Base-by-base conservation (phyloP, 2,888 invertebrate genomes). In the Eupithecia inturbata region DNA sequence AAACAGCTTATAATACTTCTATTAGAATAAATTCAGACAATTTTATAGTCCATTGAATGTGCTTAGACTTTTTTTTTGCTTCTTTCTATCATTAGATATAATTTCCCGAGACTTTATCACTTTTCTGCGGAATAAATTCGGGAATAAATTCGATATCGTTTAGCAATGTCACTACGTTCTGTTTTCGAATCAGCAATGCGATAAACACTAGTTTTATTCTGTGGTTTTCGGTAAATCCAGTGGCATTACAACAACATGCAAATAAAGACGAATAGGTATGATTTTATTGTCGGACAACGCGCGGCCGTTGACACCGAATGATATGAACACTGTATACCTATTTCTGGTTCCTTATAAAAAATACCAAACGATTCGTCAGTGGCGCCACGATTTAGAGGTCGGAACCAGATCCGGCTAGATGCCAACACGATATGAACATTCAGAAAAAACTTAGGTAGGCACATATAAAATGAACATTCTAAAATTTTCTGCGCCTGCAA, bases 321-420 rank as follows among this genome's bases (percentile, higher is more conserved):
- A 60, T 36, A 53, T 71, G 41, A 49, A 53, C 39, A 72, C 80
- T 81, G 80, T 57, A 36, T 57, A n/a, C n/a, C n/a, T n/a, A 53
- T 75, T 71, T 68, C 70, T 79, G 81, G 80, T 82, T 80, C 79
- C 78, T 80, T 82, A 78, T 80, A 83, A 82, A 84, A 84, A 82
- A 82, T 84, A 83, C 81, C 80, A 77, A 79, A 80, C 80, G 83
- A 85, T 88, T 84, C 84, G 87, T 88, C 86, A 86, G 83, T 86
- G 89, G 91, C 91, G 91, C 91, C 91, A 90, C 85, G 83, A 82
- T 87, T 88, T 84, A 81, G 82, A 82, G 80, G 80, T 78, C 82
- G 78, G 78, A 82, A 75, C 80, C 79, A 85, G 85, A 89, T 89
- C 87, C 87, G 85, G 85, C 84, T 85, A 75, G 64, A 71, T 74